Conservation (phyloP, 2,888 invertebrate species). For the Pristionchus fissidentatus region DNA sequence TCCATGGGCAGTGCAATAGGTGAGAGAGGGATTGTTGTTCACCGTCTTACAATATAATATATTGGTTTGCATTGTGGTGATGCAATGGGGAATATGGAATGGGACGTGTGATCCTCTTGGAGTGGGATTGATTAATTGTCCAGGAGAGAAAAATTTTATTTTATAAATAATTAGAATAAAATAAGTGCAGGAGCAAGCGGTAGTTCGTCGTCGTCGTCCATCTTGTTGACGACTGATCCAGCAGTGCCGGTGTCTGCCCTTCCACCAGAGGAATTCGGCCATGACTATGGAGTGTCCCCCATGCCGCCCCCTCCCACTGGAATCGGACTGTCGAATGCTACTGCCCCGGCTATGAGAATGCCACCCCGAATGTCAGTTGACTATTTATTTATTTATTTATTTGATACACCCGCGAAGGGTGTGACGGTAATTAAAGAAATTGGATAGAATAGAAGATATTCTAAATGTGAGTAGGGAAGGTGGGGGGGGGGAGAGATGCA, state of each 20-base stretch:
- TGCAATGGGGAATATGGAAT: no score
- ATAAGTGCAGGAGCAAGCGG: not conserved
- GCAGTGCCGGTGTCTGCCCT: not conserved
- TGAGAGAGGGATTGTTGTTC: not conserved
- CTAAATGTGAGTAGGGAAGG: no score
- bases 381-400: not conserved
- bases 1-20: constrained; percentile 6
- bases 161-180: no score
- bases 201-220: not conserved
- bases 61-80: not conserved
- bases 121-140: no score
- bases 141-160: no score
- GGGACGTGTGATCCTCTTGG: no score
- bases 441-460: no score
- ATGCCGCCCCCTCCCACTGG: not conserved
- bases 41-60: not conserved
- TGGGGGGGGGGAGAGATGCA: no score
- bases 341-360: not conserved
- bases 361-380: not conserved
- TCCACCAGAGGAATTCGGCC: constrained; percentile 16
- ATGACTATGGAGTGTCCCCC: constrained; percentile 6
- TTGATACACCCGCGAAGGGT: no score
- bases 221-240: no score
- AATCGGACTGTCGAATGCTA: not conserved
- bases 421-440: no score